Evolutionary conservation across 2,797 vertebrate species (phyloP), one percentile per base, ranked within the genome.

Genomic region (Enteromius treurensis): DNA sequence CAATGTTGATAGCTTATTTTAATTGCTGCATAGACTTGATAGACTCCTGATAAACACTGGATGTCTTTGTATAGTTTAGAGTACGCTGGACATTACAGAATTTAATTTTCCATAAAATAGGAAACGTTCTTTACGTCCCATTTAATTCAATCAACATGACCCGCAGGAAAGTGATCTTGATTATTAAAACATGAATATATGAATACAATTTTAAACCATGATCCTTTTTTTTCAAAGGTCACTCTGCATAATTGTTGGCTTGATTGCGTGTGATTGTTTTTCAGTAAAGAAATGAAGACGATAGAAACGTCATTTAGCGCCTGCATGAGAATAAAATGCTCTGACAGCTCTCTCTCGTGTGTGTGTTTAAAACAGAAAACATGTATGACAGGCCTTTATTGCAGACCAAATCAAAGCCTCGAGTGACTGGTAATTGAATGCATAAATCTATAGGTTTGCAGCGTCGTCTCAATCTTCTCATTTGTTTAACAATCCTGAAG

Each of bases 211-310:
- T 67, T 79, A 60, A 76, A 79, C 82, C 67, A 70, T 42, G 79
- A 70, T 49, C 73, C 45, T 47, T 26, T 65, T 79, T 86, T 79
- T 53, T n/a, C 75, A 83, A 83, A 85, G 83, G 85, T 86, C 87
- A 69, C 55, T 78, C 73, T 60, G 45, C 55, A 80, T 83, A 78
- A 86, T 83, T 77, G 65, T 79, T 29, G 45, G 71, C 70, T 55
- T 86, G 84, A 88, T 84, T 86, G 80, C 62, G 37, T 77, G 32
- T 42, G 62, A 86, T 37, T 86, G 77, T 82, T 89, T 84, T 65
- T 70, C 84, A 82, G 84, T 77, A 51, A 64, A 75, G 80, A 70
- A 75, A 78, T 2, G n/a, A 67, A 65, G n/a, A 84, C 47, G 71
- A 69, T 34, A 73, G 70, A 81, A 83, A 77, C 62, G 80, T 21